Evolutionary conservation across 2,888 invertebrate species (phyloP), one percentile per base, ranked within the genome.

Genomic region (Ochlodes sylvanus): DNA sequence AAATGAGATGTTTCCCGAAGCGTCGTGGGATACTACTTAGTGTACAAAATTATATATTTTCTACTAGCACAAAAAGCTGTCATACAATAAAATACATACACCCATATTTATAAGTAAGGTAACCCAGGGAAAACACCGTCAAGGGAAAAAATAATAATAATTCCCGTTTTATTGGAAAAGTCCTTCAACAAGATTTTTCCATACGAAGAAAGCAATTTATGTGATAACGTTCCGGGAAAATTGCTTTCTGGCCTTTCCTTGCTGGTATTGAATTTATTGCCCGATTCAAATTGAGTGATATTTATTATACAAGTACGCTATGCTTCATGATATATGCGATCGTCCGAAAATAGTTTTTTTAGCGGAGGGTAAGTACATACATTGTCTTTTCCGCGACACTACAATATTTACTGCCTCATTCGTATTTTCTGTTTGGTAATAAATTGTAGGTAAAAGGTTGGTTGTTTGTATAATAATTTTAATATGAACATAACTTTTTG

Each of bases 171-270:
- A 86, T 88, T 84, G 79, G 79, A 76, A 79, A 79, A 86, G 85
- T 87, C 86, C 85, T 86, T 86, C 84, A 87, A 87, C 83, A 83
- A 83, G 87, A 86, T 88, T 89, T 89, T 88, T 87, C 87, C 90
- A 90, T 89, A 89, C 87, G 88, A 84, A 81, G 82, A 85, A 88
- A 86, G 83, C 90, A 90, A 91, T 91, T 90, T 91, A 89, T 89
- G 87, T 82, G 90, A 90, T 90, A 91, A 88, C 90, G 89, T 80
- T 81, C 75, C 73, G 72, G 78, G 87, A 80, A 89, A 90, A 91
- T 90, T 89, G 91, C 86, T 88, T 90, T 88, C 82, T 89, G 85
- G 84, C 86, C 85, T 89, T 87, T 85, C 73, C 85, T 83, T 83
- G 80, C 79, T 75, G 80, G 81, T 83, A 87, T 88, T 86, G 83